Conservation (phyloP, 1,140 invertebrate species). For the Lordiphosa mommai region DNA sequence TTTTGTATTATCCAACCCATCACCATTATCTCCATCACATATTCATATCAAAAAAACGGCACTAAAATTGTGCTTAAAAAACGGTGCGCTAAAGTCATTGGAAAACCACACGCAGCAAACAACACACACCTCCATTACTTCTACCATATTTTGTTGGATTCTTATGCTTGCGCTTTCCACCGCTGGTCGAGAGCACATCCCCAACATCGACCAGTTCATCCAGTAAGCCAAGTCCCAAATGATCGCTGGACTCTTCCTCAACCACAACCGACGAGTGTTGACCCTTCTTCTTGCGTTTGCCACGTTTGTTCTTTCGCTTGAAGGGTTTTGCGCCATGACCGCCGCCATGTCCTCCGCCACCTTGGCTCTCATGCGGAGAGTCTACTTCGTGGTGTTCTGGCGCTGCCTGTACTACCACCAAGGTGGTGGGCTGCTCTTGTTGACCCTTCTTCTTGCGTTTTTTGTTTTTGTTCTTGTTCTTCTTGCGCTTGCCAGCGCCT, state of each 20-base stretch:
- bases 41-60: constrained; percentile 46
- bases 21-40: too few relatives aligned
- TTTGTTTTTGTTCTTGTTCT: constrained; percentile 29
- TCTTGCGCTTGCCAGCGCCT: constrained; percentile 48
- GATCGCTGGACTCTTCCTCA: constrained; percentile 57
- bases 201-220: constrained; percentile 56
- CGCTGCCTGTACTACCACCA: constrained; percentile 64
- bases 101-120: constrained; percentile 78
- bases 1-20: too few relatives aligned
- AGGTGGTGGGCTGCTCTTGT: constrained; percentile 54
- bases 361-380: constrained; percentile 20
- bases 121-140: constrained; percentile 78
- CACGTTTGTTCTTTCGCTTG: constrained; percentile 56
- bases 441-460: constrained; percentile 39
- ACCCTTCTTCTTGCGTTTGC: constrained; percentile 62
- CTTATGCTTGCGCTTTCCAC: constrained; percentile 69
- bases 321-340: constrained; percentile 26
- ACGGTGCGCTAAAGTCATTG: constrained; percentile 73
- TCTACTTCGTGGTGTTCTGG: constrained; percentile 60
- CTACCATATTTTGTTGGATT: constrained; percentile 76
- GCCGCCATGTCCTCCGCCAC: constrained; percentile 7
- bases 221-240: constrained; percentile 56
- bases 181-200: constrained; percentile 34
- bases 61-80: constrained; percentile 63
- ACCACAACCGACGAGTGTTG: constrained; percentile 38